Base-by-base conservation (phyloP, 1,140 invertebrate genomes). In the Bombus turneri region DNA sequence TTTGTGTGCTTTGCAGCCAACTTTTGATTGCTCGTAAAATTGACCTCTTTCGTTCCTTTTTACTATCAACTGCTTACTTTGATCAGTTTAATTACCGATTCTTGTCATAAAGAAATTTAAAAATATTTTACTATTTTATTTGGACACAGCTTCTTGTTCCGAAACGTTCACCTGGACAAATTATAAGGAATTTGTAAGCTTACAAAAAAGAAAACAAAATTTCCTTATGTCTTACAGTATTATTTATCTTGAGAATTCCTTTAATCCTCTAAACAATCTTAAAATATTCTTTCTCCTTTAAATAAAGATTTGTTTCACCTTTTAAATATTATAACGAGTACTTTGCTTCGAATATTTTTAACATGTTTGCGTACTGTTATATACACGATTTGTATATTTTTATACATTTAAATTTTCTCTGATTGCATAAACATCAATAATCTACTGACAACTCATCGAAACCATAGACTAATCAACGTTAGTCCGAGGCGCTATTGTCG, bases 381-480 rank as follows among this genome's bases (percentile, higher is more conserved):
- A 22, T 18, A 6, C 6, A 18, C 18, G 18, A 22, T 53, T 1
- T 22, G 18, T 22, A 8, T 53, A 53, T 53, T 22, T 53, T 53
- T 22, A 0, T 53, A 53, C 18, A 22, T 53, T 53, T 22, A 53
- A 53, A 22, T 53, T 22, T 22, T 22, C 43, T 18, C 4, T 5
- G 5, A 18, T 18, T 47, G 43, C 43, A 28, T 10, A 28, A 59
- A 59, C 22, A 10, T 59, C 10, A 9, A 22, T 31, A 66, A 34
- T 18, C 66, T 37, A 22, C 18, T 18, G 64, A 31, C 66, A 68
- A 82, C 62, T 31, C 39, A 1, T n/a, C 37, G 47, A 68, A 88
- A 88, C 71, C 53, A 78, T 80, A 47, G 88, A 88, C 74, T 77
- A 79, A 22, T 13, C 53, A 64, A 41, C 41, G 18, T 57, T 39